These are phyloP conservation scores for Globia sparganii DNA, from an alignment of 2,888 invertebrate species.

Conservation along the genomic window DNA sequence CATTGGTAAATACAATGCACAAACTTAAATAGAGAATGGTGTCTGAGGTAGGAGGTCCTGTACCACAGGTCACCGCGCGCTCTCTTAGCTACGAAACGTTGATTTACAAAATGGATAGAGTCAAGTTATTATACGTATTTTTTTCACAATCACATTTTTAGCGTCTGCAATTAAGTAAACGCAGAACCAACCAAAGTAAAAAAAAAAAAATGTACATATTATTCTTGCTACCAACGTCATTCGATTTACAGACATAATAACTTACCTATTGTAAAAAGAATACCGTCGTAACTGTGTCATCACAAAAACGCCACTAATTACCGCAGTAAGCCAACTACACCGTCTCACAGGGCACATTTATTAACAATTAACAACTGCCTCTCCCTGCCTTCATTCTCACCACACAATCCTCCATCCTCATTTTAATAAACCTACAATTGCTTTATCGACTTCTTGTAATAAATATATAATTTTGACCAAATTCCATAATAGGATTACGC, in stretches of 20 bases:
- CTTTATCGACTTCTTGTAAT: conserved; percentile 30
- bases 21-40: background rate
- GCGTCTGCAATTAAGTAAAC: background rate
- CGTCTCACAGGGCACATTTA: conserved; percentile 35
- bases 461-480: conserved; percentile 50
- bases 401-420: conserved; percentile 32
- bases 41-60: background rate
- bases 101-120: background rate
- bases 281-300: background rate
- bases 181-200: background rate
- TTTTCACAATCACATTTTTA: background rate
- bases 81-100: background rate
- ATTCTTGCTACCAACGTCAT: background rate
- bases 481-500: conserved; percentile 56
- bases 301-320: conserved; percentile 33
- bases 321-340: conserved; percentile 10
- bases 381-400: conserved; percentile 23
- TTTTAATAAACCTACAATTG: conserved; percentile 59
- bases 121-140: background rate
- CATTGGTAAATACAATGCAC: background rate
- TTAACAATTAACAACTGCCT: conserved; percentile 31
- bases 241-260: background rate
- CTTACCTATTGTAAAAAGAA: background rate
- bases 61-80: background rate
- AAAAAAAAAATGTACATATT: background rate